Evolutionary conservation across 92 coral and sea anemone species (phyloP).

Genomic region (Actinostola sp.): DNA sequence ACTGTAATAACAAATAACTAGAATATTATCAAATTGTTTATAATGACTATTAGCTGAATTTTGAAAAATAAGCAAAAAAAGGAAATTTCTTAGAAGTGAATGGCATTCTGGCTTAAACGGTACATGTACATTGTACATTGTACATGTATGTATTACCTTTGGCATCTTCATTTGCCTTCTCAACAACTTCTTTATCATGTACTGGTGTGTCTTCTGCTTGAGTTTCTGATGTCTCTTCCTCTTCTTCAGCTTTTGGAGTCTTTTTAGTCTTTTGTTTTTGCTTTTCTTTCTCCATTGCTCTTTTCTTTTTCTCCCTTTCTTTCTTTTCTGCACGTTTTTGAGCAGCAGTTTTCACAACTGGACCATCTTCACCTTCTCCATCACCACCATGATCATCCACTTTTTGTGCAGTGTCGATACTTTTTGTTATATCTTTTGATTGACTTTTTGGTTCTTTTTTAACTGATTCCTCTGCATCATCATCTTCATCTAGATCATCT

Average conservation of each 20-base stretch:
- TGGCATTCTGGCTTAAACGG: no score
- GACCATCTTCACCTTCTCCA: constrained; percentile 50
- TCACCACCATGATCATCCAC: constrained; percentile 23
- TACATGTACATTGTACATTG: no score
- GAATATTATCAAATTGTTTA: neutral
- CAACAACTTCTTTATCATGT: neutral
- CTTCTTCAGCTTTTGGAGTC: constrained; percentile 23
- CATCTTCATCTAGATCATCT: constrained; percentile 64
- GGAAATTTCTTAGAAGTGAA: no score
- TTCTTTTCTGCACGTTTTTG: constrained; percentile 98
- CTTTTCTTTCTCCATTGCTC: constrained; percentile 85
- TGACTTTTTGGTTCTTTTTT: constrained; percentile 37
- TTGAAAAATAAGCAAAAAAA: no score
- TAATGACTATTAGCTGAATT: no score
- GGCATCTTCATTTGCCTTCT: neutral
- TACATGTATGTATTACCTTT: neutral
- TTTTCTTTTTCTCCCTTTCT: constrained; percentile 95
- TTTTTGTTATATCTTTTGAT: constrained; percentile 16
- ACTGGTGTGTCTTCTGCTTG: constrained; percentile 8
- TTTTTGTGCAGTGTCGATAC: constrained; percentile 10
- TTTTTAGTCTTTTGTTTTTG: constrained; percentile 70
- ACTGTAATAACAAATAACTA: neutral
- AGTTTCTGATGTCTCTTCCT: constrained; percentile 15
- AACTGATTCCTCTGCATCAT: constrained; percentile 44
- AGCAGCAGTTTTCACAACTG: constrained; percentile 90